A percentile compares a stretch with the other conserved stretches of the same genome.
Conservation (phyloP, 37 sponge, comb jelly and placozoan species). For the Beroe forskalii region DNA sequence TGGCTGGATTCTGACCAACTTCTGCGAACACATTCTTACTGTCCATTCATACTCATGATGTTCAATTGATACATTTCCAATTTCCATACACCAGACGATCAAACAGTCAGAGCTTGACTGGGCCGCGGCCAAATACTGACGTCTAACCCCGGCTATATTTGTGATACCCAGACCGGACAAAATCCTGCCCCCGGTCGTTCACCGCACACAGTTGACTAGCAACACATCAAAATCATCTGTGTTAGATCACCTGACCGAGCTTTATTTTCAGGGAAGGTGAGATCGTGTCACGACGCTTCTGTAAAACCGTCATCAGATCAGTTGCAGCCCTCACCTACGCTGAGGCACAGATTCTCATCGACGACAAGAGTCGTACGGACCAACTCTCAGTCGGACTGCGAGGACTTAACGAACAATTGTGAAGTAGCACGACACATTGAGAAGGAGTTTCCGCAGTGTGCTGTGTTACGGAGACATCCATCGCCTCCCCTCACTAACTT, state of each 20-base stretch:
- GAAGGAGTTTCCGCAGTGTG: constrained; percentile 83
- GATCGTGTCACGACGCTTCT: constrained; percentile 74
- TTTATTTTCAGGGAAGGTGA: constrained; percentile 68
- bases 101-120: too few species aligned
- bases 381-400: constrained; percentile 77
- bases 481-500: constrained; percentile 89
- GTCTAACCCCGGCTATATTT: too few species aligned
- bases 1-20: too few species aligned
- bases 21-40: too few species aligned
- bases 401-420: constrained; percentile 80
- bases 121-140: too few species aligned
- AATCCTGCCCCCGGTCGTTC: too few species aligned
- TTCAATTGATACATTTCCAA: too few species aligned
- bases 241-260: neutral
- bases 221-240: too few species aligned
- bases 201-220: too few species aligned
- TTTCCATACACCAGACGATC: too few species aligned
- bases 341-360: constrained; percentile 91
- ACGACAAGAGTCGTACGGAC: constrained; percentile 74
- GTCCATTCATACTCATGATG: too few species aligned
- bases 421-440: constrained; percentile 82
- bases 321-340: constrained; percentile 85
- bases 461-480: constrained; percentile 89
- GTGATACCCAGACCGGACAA: too few species aligned
- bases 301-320: constrained; percentile 85